These are phyloP conservation scores for Catagonus wagneri DNA, from an alignment of 2,113 vertebrate genomes.

Conservation along the genomic window DNA sequence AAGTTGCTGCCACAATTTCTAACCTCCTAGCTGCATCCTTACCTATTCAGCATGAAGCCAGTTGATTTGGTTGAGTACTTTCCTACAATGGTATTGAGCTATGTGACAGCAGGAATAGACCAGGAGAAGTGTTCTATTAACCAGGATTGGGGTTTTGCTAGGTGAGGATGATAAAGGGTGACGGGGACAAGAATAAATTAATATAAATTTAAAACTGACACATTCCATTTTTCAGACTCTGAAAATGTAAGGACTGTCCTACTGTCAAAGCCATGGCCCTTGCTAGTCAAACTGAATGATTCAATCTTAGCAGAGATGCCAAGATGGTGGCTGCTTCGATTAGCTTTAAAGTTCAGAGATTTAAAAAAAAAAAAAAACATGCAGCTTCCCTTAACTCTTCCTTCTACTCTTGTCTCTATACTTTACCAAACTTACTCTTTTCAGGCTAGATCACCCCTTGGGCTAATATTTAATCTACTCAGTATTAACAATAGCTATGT, in stretches of 20 bases:
- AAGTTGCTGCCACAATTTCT: neutral
- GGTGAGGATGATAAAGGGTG: neutral
- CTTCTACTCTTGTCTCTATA: neutral
- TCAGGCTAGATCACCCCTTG: neutral
- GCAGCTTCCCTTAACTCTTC: neutral
- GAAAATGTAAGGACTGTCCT: too few species aligned
- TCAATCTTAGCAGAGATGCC: neutral
- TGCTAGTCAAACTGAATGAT: neutral
- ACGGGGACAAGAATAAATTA: slow-evolving; percentile 5
- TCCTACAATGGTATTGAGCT: neutral
- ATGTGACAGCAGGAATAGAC: neutral
- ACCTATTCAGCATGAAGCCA: neutral
- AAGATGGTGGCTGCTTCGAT: neutral
- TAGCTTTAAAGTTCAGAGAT: neutral
- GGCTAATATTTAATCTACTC: neutral
- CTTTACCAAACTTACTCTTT: neutral
- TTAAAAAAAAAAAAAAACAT: too few species aligned
- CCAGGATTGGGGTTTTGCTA: neutral
- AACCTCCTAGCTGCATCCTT: neutral
- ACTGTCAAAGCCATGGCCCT: neutral
- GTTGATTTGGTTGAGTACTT: neutral
- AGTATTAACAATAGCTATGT: neutral
- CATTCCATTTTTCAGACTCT: neutral
- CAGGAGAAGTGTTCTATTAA: neutral
- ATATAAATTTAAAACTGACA: neutral